Evolutionary conservation across 2,888 invertebrate species (phyloP), one percentile per base, ranked within the genome.

Genomic region (Campaea margaritaria): DNA sequence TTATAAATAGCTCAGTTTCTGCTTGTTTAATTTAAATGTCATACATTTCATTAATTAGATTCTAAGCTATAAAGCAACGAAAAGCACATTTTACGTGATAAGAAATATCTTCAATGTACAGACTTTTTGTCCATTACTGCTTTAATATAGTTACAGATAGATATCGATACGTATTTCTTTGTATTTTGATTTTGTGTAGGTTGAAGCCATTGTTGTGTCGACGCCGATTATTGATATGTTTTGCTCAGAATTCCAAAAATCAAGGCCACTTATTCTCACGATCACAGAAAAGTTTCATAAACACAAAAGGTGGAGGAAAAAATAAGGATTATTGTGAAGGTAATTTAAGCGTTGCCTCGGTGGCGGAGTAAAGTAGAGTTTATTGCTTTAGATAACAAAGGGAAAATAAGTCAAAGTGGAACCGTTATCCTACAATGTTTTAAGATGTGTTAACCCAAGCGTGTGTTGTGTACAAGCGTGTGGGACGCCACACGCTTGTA

Each of bases 171-270:
- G 31, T 31, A 34, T 38, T 21, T 42, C 3, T 28, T 16, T 44
- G 27, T 21, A 27, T 43, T 28, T 55, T 21, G 31, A 49, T 3
- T 50, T 46, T 28, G 47, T 48, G 43, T 58, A 36, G 34, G 27
- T 27, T 9, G 46, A 38, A 28, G 21, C 50, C 44, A 50, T 63
- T 64, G n/a, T n/a, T n/a, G 51, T 65, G 54, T 54, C 58, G 49
- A 47, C 13, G 34, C n/a, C 12, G 16, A 46, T 46, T 46, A 34
- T 39, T 14, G 12, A 39, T 16, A 34, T 41, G n/a, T 10, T 27
- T 16, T 34, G 34, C 15, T 43, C 16, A 0, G 11, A 44, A 51
- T 34, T 42, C 15, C 2, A 44, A 21, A 21, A n/a, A 43, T 44
- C 16, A 43, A 41, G 14, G 42, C 16, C 31, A 10, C 4, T 31